Percentiles rank a stretch among this genome's conserved stretches.
phyloP scores from a whole-genome alignment of 2,888 invertebrate species.

The Idaea aversata region DNA sequence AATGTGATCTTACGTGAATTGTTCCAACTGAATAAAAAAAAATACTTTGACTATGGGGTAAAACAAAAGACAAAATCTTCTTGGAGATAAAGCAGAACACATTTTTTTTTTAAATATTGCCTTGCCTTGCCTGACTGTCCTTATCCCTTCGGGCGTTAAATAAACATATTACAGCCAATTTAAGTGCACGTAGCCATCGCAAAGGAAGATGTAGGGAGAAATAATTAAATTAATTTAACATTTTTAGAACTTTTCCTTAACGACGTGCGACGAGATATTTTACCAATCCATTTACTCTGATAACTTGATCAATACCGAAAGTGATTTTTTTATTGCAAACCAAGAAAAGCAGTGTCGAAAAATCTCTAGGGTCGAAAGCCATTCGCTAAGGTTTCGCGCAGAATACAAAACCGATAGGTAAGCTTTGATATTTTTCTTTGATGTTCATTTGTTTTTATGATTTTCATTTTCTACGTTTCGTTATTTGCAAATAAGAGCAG shows the following conservation, averaged over 20 bases:
- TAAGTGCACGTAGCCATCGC: neutral
- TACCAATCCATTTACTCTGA: neutral
- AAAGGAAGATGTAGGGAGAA: neutral
- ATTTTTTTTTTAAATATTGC: no score
- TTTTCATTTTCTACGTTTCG: neutral
- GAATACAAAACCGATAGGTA: neutral
- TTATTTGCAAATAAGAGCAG: neutral
- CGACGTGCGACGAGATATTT: neutral
- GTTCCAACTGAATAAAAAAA: no score
- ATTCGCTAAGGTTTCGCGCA: neutral
- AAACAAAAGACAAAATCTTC: no score
- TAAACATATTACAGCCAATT: no score
- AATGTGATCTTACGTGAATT: no score
- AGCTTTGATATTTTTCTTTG: neutral
- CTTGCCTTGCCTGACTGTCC: no score
- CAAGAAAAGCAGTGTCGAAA: neutral
- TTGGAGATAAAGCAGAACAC: no score
- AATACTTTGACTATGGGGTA: no score
- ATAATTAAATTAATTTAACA: neutral
- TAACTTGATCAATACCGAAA: neutral
- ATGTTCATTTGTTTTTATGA: neutral
- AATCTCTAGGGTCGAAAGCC: neutral
- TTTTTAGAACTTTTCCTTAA: neutral
- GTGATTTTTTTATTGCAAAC: neutral
- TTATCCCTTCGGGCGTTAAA: no score